These are phyloP conservation scores for Eudasyphora cyanicolor DNA, from an alignment of 2,888 invertebrate genomes.

Conservation along the genomic window DNA sequence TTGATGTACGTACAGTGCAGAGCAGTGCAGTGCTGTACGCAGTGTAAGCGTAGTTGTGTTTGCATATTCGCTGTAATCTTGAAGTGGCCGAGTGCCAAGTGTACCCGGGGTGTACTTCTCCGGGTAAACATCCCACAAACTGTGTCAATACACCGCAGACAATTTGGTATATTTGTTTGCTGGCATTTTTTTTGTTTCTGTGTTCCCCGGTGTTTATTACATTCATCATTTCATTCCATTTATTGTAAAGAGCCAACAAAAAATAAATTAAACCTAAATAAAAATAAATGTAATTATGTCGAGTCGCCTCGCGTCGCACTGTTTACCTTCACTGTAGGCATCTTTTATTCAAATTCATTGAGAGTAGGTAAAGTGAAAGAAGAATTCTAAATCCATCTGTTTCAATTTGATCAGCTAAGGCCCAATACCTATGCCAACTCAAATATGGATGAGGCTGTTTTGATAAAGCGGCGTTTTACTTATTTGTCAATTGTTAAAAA, in stretches of 20 bases:
- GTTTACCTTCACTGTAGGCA: not conserved
- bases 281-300: not conserved
- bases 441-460: too few species aligned
- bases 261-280: not conserved
- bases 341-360: slow-evolving; percentile 18
- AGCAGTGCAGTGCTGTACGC: too few species aligned
- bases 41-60: not conserved
- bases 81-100: too few species aligned
- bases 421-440: too few species aligned
- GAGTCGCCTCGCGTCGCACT: not conserved
- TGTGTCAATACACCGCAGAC: slow-evolving; percentile 49
- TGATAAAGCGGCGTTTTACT: too few species aligned
- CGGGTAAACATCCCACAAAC: slow-evolving; percentile 45
- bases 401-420: too few species aligned
- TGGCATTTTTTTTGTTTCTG: too few species aligned
- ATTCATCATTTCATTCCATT: not conserved
- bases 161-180: slow-evolving; percentile 5
- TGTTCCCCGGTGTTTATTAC: not conserved
- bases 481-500: too few species aligned
- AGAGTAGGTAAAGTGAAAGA: not conserved
- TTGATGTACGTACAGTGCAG: too few species aligned
- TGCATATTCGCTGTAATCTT: slow-evolving; percentile 14
- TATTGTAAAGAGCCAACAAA: not conserved
- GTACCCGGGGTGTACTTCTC: not conserved
- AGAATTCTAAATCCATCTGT: too few species aligned